Percentiles rank a stretch among this genome's conserved stretches.
phyloP scores from a whole-genome alignment of 2,797 vertebrate species.

The Tragelaphus oryx region DNA sequence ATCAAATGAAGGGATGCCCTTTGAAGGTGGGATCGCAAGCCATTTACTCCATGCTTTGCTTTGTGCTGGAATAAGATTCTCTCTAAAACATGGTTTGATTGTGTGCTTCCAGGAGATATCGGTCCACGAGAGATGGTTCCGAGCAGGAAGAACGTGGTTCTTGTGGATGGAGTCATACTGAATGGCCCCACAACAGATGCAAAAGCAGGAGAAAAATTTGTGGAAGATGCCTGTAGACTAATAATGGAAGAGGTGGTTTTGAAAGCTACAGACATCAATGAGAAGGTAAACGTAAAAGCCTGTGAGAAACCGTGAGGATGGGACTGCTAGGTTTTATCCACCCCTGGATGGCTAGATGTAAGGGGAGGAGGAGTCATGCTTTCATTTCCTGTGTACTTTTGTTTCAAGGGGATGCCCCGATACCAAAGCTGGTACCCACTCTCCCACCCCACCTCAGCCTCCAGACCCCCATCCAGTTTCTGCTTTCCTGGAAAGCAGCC shows the following conservation, averaged over 20 bases:
- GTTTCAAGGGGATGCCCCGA: background rate
- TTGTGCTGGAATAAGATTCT: background rate
- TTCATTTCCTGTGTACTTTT: background rate
- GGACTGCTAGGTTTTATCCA: background rate
- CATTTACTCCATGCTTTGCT: background rate
- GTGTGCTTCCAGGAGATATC: slow-evolving; percentile 71
- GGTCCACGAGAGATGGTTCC: slow-evolving; percentile 71
- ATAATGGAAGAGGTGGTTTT: slow-evolving; percentile 87
- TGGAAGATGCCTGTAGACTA: slow-evolving; percentile 84
- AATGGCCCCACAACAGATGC: slow-evolving; percentile 82
- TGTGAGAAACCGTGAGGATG: background rate
- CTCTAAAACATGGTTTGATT: slow-evolving; percentile 57
- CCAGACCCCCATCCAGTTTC: fast-evolving
- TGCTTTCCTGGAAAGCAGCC: background rate
- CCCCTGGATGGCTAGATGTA: background rate
- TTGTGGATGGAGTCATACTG: slow-evolving; percentile 81
- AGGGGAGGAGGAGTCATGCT: background rate
- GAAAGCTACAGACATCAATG: slow-evolving; percentile 83
- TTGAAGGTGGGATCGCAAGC: background rate
- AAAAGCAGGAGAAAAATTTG: slow-evolving; percentile 83
- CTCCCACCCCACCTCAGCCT: background rate
- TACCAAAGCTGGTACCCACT: background rate
- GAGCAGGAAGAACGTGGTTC: slow-evolving; percentile 77
- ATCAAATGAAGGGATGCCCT: background rate
- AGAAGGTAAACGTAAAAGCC: slow-evolving; percentile 82